Conservation (phyloP, 2,113 vertebrate genomes). For the Sceloporus tristichus region DNA sequence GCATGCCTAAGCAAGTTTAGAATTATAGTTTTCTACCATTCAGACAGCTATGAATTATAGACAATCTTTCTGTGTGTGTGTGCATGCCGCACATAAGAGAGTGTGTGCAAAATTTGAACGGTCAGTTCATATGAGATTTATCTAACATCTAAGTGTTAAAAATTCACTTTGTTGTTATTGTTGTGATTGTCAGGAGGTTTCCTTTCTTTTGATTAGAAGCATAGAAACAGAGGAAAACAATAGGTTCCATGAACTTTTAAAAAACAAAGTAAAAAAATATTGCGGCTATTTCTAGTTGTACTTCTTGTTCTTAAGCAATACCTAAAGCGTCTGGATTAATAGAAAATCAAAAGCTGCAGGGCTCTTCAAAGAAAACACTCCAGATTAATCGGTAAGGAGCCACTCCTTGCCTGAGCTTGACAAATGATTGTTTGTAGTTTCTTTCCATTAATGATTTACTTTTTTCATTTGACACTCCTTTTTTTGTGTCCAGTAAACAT, state of each 20-base stretch:
- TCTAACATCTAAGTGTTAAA: neutral
- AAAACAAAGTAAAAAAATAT: neutral
- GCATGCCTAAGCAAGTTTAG: neutral
- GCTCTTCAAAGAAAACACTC: constrained; percentile 6
- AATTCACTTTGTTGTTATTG: neutral
- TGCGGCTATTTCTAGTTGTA: neutral
- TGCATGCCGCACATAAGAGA: too few species aligned
- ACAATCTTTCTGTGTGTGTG: neutral
- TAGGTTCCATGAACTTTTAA: neutral
- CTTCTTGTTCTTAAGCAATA: neutral
- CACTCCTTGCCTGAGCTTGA: neutral
- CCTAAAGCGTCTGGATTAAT: neutral
- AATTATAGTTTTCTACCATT: neutral
- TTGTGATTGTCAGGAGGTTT: neutral
- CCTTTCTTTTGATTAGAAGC: neutral
- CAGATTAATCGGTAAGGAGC: neutral
- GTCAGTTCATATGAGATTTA: neutral
- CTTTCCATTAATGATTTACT: neutral
- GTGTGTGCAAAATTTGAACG: neutral
- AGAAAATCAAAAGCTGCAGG: neutral
- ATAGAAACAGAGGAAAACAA: neutral
- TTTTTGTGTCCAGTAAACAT: neutral
- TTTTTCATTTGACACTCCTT: constrained; percentile 13
- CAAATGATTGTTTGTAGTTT: neutral
- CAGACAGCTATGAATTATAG: neutral